A percentile compares a stretch with the other conserved stretches of the same genome.
Evolutionary conservation across 1,140 invertebrate genomes (phyloP).

Genomic region (Lucilia cuprina): DNA sequence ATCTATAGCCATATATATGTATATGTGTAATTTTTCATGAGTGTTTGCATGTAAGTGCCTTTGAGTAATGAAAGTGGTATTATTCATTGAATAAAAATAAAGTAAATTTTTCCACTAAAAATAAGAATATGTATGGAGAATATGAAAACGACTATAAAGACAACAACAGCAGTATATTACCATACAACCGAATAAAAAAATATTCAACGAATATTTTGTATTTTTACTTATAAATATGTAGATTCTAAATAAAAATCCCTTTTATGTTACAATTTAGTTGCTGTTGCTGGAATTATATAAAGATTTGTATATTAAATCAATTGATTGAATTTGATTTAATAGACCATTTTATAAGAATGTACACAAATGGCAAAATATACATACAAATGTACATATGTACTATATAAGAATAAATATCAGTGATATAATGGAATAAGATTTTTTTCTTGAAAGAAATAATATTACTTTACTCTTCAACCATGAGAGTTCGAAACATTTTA

Average conservation of each 20-base stretch:
- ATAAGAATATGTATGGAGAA: neutral
- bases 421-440: no score
- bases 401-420: no score
- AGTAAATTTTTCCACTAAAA: neutral
- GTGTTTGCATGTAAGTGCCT: no score
- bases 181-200: no score
- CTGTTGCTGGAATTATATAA: neutral
- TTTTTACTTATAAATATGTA: neutral
- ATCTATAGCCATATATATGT: no score
- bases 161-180: no score
- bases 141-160: neutral
- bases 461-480: no score
- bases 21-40: no score
- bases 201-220: no score
- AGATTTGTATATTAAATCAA: neutral
- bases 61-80: no score
- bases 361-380: neutral
- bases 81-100: neutral
- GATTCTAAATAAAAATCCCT: neutral
- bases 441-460: no score
- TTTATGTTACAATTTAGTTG: neutral
- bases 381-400: neutral
- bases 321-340: neutral
- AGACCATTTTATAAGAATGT: neutral
- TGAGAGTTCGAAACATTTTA: no score